These are phyloP conservation scores for Platerodrilus igneus DNA, from an alignment of 2,888 invertebrate species.

Conservation along the genomic window DNA sequence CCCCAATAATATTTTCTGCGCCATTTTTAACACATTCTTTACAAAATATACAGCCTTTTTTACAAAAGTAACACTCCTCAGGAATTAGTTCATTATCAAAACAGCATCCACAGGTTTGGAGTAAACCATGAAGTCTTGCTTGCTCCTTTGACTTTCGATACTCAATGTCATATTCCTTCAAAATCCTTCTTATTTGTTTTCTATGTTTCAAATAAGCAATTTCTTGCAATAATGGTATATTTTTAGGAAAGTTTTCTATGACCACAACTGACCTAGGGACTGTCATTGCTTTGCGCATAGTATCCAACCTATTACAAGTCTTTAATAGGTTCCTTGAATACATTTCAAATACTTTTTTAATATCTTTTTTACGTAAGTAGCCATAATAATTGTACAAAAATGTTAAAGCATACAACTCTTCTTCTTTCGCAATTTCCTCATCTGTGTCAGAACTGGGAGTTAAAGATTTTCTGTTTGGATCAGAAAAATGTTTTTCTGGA, in stretches of 20 bases:
- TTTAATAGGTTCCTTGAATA: slow-evolving; percentile 35
- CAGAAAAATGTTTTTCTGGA: slow-evolving; percentile 33
- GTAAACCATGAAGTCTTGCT: slow-evolving; percentile 39
- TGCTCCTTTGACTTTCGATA: slow-evolving; percentile 39
- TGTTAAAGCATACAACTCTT: slow-evolving; percentile 33
- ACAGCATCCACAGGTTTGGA: slow-evolving; percentile 53
- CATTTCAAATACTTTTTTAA: slow-evolving; percentile 33
- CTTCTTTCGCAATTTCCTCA: slow-evolving; percentile 26
- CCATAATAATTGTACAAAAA: slow-evolving; percentile 37
- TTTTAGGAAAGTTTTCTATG: slow-evolving; percentile 23
- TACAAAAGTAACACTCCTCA: slow-evolving; percentile 43
- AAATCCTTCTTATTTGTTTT: slow-evolving; percentile 35
- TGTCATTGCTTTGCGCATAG: slow-evolving; percentile 29
- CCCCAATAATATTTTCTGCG: slow-evolving; percentile 44
- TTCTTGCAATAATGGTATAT: slow-evolving; percentile 37
- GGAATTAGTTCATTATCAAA: slow-evolving; percentile 52
- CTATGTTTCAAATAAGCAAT: slow-evolving; percentile 40
- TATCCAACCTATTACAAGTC: slow-evolving; percentile 33
- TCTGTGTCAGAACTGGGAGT: slow-evolving; percentile 5
- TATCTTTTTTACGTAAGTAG: slow-evolving; percentile 34
- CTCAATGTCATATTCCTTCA: slow-evolving; percentile 34
- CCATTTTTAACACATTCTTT: slow-evolving; percentile 47
- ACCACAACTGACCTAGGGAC: slow-evolving; percentile 22
- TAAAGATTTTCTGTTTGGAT: slow-evolving; percentile 30
- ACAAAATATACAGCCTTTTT: slow-evolving; percentile 45